Evolutionary conservation across 2,888 invertebrate genomes (phyloP).

Genomic region (Microctonus aethiopoides): DNA sequence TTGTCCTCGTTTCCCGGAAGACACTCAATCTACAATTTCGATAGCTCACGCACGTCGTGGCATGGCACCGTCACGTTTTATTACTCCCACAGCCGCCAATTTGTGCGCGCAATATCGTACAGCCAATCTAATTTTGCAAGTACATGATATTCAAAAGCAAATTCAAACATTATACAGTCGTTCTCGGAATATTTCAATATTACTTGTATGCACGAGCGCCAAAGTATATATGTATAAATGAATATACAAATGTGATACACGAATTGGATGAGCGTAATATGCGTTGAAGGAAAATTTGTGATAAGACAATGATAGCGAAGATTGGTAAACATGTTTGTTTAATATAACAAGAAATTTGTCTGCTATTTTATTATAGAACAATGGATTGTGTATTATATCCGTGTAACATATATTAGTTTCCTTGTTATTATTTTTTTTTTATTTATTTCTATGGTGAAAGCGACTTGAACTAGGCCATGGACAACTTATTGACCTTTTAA

Average conservation of each 20-base stretch:
- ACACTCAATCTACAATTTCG: slow-evolving; percentile 25
- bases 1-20: slow-evolving; percentile 26
- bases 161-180: neutral
- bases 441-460: neutral
- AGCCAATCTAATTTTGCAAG: slow-evolving; percentile 25
- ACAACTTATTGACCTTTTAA: neutral
- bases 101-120: slow-evolving; percentile 26
- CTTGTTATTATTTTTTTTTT: neutral
- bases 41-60: slow-evolving; percentile 31
- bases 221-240: neutral
- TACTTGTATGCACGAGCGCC: neutral
- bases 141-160: neutral
- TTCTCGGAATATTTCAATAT: neutral
- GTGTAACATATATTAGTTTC: neutral
- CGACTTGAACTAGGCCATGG: slow-evolving; percentile 12
- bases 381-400: neutral
- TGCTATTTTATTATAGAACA: slow-evolving; percentile 4
- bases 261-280: neutral
- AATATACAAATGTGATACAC: neutral
- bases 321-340: neutral
- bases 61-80: slow-evolving; percentile 33
- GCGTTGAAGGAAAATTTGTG: neutral
- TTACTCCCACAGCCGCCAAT: slow-evolving; percentile 28
- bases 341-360: neutral
- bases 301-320: neutral